These are phyloP conservation scores for Acanthaster planci DNA, from an alignment of 35 echinoderm and acorn worm species.

Conservation along the genomic window DNA sequence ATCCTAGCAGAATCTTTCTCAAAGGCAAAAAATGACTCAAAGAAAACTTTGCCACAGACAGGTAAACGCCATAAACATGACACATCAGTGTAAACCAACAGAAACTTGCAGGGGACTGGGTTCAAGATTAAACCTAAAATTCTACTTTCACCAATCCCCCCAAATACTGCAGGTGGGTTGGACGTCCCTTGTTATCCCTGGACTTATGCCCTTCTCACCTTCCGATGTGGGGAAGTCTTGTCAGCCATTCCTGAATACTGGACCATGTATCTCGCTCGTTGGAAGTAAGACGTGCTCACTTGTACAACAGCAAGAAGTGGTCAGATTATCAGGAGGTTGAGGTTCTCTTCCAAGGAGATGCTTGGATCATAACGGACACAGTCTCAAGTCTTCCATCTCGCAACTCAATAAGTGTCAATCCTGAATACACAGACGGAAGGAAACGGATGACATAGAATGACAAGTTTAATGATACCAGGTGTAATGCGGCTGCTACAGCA, in stretches of 20 bases:
- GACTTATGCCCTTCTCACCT: constrained; percentile 32
- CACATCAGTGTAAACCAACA: too few relatives aligned
- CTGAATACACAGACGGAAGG: not conserved
- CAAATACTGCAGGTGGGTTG: too few relatives aligned
- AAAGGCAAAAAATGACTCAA: too few relatives aligned
- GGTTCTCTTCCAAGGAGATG: not conserved
- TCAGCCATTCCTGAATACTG: constrained; percentile 50
- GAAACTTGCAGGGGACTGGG: too few relatives aligned
- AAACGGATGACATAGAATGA: not conserved
- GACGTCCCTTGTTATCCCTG: too few relatives aligned
- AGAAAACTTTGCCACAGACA: too few relatives aligned
- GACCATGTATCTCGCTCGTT: constrained; percentile 23
- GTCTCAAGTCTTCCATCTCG: not conserved
- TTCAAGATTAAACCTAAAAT: too few relatives aligned
- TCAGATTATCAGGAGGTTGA: not conserved
- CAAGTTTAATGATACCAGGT: too few relatives aligned
- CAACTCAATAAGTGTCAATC: not conserved
- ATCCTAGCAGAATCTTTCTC: too few relatives aligned
- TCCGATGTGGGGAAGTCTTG: constrained; percentile 55
- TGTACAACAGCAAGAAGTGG: constrained; percentile 18
- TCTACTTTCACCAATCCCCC: too few relatives aligned
- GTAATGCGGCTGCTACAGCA: too few relatives aligned
- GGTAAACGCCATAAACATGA: too few relatives aligned
- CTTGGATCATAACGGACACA: not conserved
- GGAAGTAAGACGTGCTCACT: constrained; percentile 25